Percentiles rank a stretch among this genome's conserved stretches.
Conservation (phyloP, 2,113 vertebrate genomes). For the Notothenia coriiceps region DNA sequence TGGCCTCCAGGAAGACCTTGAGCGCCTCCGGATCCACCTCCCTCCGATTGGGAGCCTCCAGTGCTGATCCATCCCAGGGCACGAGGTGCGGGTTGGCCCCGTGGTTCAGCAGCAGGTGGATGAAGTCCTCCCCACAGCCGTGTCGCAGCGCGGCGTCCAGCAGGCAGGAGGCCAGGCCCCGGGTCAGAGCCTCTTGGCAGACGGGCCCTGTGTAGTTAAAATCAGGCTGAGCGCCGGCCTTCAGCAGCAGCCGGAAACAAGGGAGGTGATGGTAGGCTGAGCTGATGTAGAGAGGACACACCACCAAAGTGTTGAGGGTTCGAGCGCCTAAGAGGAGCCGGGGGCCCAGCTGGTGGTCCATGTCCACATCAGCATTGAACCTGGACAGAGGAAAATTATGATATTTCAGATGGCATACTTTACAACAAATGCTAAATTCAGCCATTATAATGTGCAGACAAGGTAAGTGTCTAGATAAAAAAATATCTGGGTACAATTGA, state of each 20-base stretch:
- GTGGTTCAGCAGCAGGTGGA: slow-evolving; percentile 91
- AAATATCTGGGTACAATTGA: neutral
- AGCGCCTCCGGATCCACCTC: slow-evolving; percentile 90
- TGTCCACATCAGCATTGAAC: slow-evolving; percentile 92
- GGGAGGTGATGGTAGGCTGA: slow-evolving; percentile 94
- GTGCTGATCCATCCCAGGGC: slow-evolving; percentile 83
- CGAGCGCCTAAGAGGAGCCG: slow-evolving; percentile 83
- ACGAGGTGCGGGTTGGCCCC: slow-evolving; percentile 90
- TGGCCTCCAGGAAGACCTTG: slow-evolving; percentile 88
- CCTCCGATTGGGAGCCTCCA: slow-evolving; percentile 82
- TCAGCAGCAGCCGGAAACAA: slow-evolving; percentile 91
- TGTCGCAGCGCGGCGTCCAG: slow-evolving; percentile 93
- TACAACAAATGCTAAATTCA: no score
- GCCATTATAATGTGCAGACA: neutral
- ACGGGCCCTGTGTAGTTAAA: slow-evolving; percentile 93
- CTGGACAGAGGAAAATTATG: slow-evolving; percentile 68
- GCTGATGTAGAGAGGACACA: slow-evolving; percentile 94
- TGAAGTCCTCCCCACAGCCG: slow-evolving; percentile 89
- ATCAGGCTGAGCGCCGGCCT: slow-evolving; percentile 92
- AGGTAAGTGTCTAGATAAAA: neutral
- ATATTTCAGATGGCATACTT: neutral
- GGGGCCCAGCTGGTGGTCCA: slow-evolving; percentile 88
- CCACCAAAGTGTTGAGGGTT: slow-evolving; percentile 91
- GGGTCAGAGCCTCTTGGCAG: slow-evolving; percentile 85
- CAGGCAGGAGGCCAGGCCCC: slow-evolving; percentile 90